phyloP scores from a whole-genome alignment of 2,797 vertebrate species.

The Ficedula albicollis region DNA sequence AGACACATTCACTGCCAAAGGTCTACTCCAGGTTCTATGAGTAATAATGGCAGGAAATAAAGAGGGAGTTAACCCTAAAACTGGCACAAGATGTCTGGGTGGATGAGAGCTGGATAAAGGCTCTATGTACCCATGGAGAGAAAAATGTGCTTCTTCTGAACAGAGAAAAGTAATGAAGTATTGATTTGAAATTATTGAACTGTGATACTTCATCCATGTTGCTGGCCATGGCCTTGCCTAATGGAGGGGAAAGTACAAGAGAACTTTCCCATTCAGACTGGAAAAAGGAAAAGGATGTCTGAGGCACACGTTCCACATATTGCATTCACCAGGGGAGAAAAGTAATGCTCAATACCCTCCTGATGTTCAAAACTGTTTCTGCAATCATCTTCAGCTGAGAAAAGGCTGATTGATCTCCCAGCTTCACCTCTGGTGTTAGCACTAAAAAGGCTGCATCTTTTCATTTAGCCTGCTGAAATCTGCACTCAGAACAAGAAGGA shows the following conservation, averaged over 20 bases:
- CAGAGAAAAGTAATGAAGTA: neutral
- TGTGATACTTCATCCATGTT: neutral
- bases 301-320: neutral
- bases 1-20: neutral
- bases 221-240: neutral
- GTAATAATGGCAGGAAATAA: neutral
- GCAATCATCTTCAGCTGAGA: neutral
- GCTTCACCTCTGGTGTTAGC: neutral
- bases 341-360: neutral
- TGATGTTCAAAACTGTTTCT: constrained; percentile 21
- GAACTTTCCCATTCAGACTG: neutral
- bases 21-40: neutral
- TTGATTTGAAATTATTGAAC: constrained; percentile 22
- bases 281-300: constrained; percentile 23
- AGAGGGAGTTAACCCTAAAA: neutral
- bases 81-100: neutral
- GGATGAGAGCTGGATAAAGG: neutral
- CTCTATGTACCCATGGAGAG: neutral
- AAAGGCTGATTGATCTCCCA: constrained; percentile 21
- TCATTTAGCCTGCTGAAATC: neutral
- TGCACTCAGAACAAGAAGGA: neutral
- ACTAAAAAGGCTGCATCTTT: neutral
- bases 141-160: neutral
- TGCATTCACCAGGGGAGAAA: neutral
- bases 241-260: neutral